These are phyloP conservation scores for Caenorhabditis imperialis DNA, from an alignment of 2,888 invertebrate genomes.

Conservation along the genomic window DNA sequence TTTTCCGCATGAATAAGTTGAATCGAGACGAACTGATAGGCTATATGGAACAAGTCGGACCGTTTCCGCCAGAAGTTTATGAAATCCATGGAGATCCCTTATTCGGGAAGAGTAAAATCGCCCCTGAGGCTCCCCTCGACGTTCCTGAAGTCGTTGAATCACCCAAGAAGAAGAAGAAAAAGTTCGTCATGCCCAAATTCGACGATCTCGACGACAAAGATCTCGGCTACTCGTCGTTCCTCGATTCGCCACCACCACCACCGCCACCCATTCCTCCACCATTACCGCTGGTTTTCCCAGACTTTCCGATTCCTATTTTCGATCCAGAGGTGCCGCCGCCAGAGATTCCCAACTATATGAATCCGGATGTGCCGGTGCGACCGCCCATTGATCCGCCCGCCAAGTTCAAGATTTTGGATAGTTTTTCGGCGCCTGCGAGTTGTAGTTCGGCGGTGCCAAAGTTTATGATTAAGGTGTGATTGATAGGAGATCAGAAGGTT, in stretches of 20 bases:
- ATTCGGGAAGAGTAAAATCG: not conserved
- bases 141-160: too few species aligned
- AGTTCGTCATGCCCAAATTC: conserved; percentile 9
- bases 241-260: not conserved
- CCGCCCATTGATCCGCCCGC: too few species aligned
- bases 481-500: too few species aligned
- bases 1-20: conserved; percentile 13
- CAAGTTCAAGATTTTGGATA: too few species aligned
- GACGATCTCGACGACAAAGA: conserved; percentile 14
- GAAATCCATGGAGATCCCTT: conserved; percentile 8
- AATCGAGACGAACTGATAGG: not conserved
- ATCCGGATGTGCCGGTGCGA: not conserved
- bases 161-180: not conserved
- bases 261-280: not conserved
- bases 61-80: conserved; percentile 25
- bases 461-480: too few species aligned
- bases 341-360: not conserved
- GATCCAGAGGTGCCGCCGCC: conserved; percentile 10
- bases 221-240: conserved; percentile 11
- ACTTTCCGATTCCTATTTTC: not conserved
- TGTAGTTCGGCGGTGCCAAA: too few species aligned
- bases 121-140: too few species aligned
- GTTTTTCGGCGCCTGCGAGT: too few species aligned
- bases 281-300: conserved; percentile 1
- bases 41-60: conserved; percentile 8